These are phyloP conservation scores for Cossypha polioptera DNA, from an alignment of 2,797 vertebrate species.

Conservation along the genomic window DNA sequence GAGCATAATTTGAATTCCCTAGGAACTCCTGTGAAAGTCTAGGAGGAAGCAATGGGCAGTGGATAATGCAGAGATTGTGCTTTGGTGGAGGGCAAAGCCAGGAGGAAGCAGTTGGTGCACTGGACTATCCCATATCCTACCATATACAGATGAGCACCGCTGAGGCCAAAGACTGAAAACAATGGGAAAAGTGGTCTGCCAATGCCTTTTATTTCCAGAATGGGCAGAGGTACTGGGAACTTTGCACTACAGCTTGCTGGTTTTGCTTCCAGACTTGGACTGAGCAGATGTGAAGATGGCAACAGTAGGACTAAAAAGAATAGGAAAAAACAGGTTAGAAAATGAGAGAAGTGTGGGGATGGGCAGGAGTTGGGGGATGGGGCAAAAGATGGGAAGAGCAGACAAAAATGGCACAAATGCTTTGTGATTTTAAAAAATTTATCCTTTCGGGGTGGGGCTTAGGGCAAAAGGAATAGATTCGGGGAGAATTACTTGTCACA, in stretches of 20 bases:
- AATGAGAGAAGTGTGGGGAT: fast-evolving
- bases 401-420: neutral
- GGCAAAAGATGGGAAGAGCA: neutral
- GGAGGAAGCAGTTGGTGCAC: fast-evolving
- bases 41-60: neutral
- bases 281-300: neutral
- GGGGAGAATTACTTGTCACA: neutral
- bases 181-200: neutral
- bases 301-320: neutral
- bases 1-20: neutral
- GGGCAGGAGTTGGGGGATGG: fast-evolving
- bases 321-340: fast-evolving
- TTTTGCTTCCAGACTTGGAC: neutral
- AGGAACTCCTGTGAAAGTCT: neutral
- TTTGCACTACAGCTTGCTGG: fast-evolving
- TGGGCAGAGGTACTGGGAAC: neutral
- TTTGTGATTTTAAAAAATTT: neutral
- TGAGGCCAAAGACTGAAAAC: neutral
- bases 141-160: fast-evolving
- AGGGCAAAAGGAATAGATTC: neutral
- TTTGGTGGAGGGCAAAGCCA: neutral
- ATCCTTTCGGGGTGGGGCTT: fast-evolving
- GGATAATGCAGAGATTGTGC: fast-evolving
- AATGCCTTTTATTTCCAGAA: neutral
- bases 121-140: neutral